phyloP scores from a whole-genome alignment of 2,797 vertebrate genomes.

The Paramormyrops hopkinsi region DNA sequence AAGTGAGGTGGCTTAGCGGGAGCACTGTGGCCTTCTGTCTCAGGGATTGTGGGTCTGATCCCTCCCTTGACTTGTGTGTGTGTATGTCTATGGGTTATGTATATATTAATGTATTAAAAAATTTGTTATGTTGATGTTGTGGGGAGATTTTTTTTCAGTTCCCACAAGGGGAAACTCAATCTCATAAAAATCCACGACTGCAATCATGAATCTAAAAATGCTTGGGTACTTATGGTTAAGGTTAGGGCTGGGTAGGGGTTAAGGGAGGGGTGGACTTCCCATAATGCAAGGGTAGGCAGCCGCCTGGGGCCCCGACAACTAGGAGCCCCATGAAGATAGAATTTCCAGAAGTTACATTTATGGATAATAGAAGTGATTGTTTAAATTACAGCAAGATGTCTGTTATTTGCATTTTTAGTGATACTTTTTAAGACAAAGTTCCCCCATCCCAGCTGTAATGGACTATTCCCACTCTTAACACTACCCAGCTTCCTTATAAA shows the following conservation, averaged over 20 bases:
- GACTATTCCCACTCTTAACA: background rate
- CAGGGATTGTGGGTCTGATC: background rate
- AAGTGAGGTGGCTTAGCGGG: background rate
- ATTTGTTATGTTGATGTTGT: background rate
- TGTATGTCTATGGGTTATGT: background rate
- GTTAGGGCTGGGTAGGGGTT: background rate
- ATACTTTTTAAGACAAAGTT: background rate
- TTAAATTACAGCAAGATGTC: background rate
- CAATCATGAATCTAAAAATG: background rate
- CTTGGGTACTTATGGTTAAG: background rate
- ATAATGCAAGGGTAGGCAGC: background rate
- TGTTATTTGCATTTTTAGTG: background rate
- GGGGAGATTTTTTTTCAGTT: background rate
- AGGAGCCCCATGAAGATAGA: background rate
- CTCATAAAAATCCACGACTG: background rate
- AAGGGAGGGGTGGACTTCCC: background rate
- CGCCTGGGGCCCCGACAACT: background rate
- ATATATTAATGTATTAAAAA: background rate
- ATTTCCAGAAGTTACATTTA: background rate
- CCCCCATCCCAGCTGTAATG: background rate
- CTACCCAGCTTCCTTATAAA: background rate
- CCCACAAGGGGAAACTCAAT: background rate
- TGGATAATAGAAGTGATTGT: background rate
- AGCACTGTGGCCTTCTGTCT: background rate
- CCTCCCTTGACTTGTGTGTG: background rate